Conservation (phyloP, 2,888 invertebrate genomes). For the Tipula lateralis region DNA sequence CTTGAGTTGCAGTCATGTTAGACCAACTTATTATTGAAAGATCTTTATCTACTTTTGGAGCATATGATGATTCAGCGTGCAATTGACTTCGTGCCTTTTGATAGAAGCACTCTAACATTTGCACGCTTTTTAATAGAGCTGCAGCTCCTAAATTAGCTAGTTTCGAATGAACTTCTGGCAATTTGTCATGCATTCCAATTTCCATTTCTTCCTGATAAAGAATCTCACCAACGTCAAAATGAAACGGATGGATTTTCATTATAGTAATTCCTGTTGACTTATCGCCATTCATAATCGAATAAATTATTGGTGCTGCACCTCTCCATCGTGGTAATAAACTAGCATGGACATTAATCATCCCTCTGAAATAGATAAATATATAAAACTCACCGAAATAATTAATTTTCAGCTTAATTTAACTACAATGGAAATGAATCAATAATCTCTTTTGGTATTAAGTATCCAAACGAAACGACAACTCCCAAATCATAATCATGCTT, state of each 20-base stretch:
- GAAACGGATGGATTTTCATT: conserved; percentile 76
- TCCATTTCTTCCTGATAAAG: conserved; percentile 54
- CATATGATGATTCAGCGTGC: conserved; percentile 40
- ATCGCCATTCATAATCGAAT: conserved; percentile 81
- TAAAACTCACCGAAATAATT: neutral
- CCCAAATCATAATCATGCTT: conserved; percentile 69
- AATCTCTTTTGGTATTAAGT: conserved; percentile 72
- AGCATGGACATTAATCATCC: conserved; percentile 91
- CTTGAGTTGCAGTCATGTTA: conserved; percentile 56
- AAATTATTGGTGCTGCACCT: conserved; percentile 86
- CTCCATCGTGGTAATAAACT: conserved; percentile 89
- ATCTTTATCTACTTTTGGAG: conserved; percentile 64
- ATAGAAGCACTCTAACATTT: conserved; percentile 53
- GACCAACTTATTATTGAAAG: conserved; percentile 63
- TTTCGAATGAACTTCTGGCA: conserved; percentile 60
- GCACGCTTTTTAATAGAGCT: conserved; percentile 59
- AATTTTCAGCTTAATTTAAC: conserved; percentile 44
- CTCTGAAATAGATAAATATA: conserved; percentile 52
- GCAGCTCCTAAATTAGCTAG: conserved; percentile 66
- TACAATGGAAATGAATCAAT: conserved; percentile 78
- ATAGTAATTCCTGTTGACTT: conserved; percentile 74
- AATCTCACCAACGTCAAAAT: conserved; percentile 71
- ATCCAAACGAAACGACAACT: conserved; percentile 89
- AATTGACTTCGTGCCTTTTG: neutral
- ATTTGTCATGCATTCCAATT: conserved; percentile 56